Conservation (phyloP, 2,888 invertebrate genomes). For the Chorisops tibialis region DNA sequence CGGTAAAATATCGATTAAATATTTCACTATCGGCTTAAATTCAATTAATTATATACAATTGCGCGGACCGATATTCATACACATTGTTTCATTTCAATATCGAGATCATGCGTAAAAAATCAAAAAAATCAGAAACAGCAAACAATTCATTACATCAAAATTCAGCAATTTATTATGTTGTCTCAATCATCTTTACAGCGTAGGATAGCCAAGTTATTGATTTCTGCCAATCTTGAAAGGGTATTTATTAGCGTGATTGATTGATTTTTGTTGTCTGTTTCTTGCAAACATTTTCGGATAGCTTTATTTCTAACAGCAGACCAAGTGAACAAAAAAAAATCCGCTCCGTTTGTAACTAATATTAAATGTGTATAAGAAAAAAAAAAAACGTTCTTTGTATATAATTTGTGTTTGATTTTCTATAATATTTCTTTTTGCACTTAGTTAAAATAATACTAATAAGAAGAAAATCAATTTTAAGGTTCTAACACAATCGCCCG, state of each 20-base stretch:
- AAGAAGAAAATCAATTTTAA: slow-evolving; percentile 27
- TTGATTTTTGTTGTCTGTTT: slow-evolving; percentile 20
- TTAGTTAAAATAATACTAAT: neutral
- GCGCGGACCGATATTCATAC: too few species aligned
- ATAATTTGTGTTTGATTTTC: neutral
- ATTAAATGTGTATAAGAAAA: neutral
- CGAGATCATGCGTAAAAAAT: too few species aligned
- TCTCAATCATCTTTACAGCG: slow-evolving; percentile 30
- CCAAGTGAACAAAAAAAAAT: neutral
- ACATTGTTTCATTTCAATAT: too few species aligned
- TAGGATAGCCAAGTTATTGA: slow-evolving; percentile 31
- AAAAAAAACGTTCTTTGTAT: neutral
- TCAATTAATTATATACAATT: too few species aligned
- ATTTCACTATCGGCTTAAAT: too few species aligned
- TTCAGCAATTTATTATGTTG: neutral
- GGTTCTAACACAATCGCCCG: slow-evolving; percentile 47
- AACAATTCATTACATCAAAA: neutral
- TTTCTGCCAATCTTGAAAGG: slow-evolving; percentile 25
- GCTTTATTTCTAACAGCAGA: neutral
- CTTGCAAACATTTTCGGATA: neutral
- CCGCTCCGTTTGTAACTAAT: neutral
- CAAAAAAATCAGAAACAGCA: too few species aligned
- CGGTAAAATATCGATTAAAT: too few species aligned
- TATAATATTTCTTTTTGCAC: slow-evolving; percentile 26
- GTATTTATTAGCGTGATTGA: slow-evolving; percentile 28